Evolutionary conservation across 2,113 vertebrate genomes (phyloP), one percentile per base, ranked within the genome.

Genomic region (Zeus faber): DNA sequence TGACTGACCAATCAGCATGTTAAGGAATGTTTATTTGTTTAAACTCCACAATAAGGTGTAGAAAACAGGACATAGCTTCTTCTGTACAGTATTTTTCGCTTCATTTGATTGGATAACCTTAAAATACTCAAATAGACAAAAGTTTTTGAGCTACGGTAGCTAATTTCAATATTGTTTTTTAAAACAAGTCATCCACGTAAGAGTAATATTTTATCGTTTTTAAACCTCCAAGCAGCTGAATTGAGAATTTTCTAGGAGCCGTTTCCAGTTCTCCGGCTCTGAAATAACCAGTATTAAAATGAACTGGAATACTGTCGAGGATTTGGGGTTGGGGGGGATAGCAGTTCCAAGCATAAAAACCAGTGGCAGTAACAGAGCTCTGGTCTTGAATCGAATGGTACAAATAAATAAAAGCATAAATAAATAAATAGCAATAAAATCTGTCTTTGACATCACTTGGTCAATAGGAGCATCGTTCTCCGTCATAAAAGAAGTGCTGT

Each of bases 371-470:
- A 69, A 45, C 46, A 81, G 82, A 85, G 85, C 82, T 84, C 77
- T 67, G 74, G 82, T 84, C 78, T 84, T 70, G 73, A 66, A 35
- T 65, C 66, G 76, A 76, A 76, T 67, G 17, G 66, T 65, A 81
- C 67, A 44, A 70, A 76, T 67, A 67, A 74, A 83, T 70, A 70
- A 51, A 40, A 78, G 18, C 41, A 22, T 83, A 54, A 0, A 0
- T 69, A 49, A 69, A 81, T 79, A 60, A 68, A 84, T 60, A 79
- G 40, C 48, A 67, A 64, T 59, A 27, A 72, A 72, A 74, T 81
- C 65, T 71, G 71, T 77, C 65, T 76, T 73, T 87, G 82, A 85
- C 80, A 85, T 84, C 78, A 79, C 79, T 85, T 84, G 75, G 77
- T 83, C 77, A 78, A 61, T 67, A 62, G 69, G 78, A 79, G 77